Evolutionary conservation across 2,888 invertebrate species (phyloP), one percentile per base, ranked within the genome.

Genomic region (Meta bourneti): DNA sequence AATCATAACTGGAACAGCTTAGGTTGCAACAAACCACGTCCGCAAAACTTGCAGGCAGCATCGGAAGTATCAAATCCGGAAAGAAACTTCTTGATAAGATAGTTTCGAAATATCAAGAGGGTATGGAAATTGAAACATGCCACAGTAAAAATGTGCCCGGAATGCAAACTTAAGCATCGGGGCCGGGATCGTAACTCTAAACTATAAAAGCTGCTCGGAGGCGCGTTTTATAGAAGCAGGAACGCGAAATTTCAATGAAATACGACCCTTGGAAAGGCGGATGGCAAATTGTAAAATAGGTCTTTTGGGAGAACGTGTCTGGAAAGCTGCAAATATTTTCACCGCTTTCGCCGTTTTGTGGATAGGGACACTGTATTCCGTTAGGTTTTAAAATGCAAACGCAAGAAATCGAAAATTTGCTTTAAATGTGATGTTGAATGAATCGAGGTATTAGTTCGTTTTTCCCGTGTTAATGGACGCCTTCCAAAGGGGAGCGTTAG

Each of bases 121-220:
- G 61, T 8, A 61, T 61, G 61, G 61, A 61, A 61, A 61, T 61
- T 61, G 7, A 61, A 61, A 61, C 13, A 61, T 1, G 61, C 61
- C 61, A 13, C 9, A 16, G 16, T 51, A 20, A 34, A 49, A 74
- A 83, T 83, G 84, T 84, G 87, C 79, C n/a, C 19, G 34, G 87
- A 72, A 87, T 89, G 54, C 79, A 54, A 79, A 75, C 70, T 61
- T 51, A 61, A 8, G n/a, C 71, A 70, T 70, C 20, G 34, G 4
- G 34, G 34, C 34, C 34, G 34, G 19, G 71, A 87, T 79, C 79
- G 84, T 84, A 90, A 84, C 79, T 72, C 61, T 79, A 90, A 84
- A 90, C 90, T 72, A 84, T 84, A 90, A 90, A 90, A 90, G 52
- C 86, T 13, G 51, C 77, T 54, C 77, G 19, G 51, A 51, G 70